A percentile compares a stretch with the other conserved stretches of the same genome.
Evolutionary conservation across 2,797 vertebrate species (phyloP).

Genomic region (Lagorchestes hirsutus): DNA sequence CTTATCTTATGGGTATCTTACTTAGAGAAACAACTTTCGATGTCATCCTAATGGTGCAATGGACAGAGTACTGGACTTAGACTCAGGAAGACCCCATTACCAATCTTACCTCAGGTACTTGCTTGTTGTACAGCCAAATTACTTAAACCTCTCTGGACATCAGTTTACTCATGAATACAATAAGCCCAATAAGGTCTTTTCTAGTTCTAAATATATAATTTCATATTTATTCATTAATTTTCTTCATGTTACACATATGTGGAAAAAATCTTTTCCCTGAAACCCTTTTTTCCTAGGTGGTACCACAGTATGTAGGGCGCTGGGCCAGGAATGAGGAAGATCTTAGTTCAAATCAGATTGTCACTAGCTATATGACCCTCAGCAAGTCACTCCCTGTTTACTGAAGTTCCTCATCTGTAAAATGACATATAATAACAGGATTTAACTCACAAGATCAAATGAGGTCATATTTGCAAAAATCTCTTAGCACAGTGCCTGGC

Average conservation of each 20-base stretch:
- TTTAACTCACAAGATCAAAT: neutral
- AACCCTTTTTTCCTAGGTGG: neutral
- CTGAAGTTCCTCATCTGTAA: neutral
- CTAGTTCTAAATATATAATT: neutral
- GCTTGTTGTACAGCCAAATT: neutral
- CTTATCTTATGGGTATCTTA: neutral
- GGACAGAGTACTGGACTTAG: neutral
- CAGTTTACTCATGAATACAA: neutral
- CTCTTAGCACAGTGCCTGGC: too few species aligned
- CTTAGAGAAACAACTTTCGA: neutral
- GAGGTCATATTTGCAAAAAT: neutral
- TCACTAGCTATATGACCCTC: too few species aligned
- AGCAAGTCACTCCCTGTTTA: neutral
- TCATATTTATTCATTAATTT: neutral
- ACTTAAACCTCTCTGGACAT: neutral
- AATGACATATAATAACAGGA: neutral
- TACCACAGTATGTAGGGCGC: neutral
- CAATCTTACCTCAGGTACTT: neutral
- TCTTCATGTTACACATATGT: neutral
- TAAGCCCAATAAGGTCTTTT: neutral
- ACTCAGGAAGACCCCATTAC: neutral
- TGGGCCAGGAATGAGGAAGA: neutral
- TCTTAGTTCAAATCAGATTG: neutral
- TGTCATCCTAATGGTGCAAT: neutral
- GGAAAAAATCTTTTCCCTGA: neutral